These are phyloP conservation scores for Lordiphosa collinella DNA, from an alignment of 1,140 invertebrate species.

Conservation along the genomic window DNA sequence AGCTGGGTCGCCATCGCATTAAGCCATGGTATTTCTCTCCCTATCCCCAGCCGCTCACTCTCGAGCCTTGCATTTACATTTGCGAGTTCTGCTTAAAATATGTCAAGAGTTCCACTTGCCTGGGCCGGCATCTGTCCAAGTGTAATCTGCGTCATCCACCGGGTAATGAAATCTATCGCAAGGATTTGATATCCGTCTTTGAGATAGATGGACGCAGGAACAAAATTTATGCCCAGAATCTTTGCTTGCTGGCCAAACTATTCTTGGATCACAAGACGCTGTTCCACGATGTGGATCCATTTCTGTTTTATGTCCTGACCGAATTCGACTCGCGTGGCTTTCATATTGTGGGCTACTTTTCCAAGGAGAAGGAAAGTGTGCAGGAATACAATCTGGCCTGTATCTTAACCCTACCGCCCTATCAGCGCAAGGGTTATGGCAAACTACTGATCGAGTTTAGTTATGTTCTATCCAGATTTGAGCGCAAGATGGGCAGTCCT, in stretches of 20 bases:
- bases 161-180: conserved; percentile 99
- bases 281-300: conserved; percentile 99
- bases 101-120: conserved; percentile 95
- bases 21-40: conserved; percentile 99
- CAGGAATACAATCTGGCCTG: conserved; percentile 99
- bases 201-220: conserved; percentile 99
- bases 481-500: conserved; percentile 97
- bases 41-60: conserved; percentile 97
- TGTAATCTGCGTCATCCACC: conserved; percentile 98
- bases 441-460: conserved; percentile 99
- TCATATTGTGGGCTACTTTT: conserved; percentile 99
- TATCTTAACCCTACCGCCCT: conserved; percentile 98
- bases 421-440: conserved; percentile 99
- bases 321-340: conserved; percentile 92
- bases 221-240: conserved; percentile 98
- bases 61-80: conserved; percentile 95
- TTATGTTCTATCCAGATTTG: conserved; percentile 97
- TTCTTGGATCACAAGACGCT: conserved; percentile 99
- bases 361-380: conserved; percentile 99
- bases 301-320: conserved; percentile 99
- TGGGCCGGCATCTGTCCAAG: conserved; percentile 95
- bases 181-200: conserved; percentile 97
- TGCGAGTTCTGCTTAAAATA: conserved; percentile 99
- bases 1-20: conserved; percentile 94
- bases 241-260: conserved; percentile 97